A percentile compares a stretch with the other conserved stretches of the same genome.
Conservation (phyloP, 2,797 vertebrate genomes). For the Gymnoscopelus microlampas region DNA sequence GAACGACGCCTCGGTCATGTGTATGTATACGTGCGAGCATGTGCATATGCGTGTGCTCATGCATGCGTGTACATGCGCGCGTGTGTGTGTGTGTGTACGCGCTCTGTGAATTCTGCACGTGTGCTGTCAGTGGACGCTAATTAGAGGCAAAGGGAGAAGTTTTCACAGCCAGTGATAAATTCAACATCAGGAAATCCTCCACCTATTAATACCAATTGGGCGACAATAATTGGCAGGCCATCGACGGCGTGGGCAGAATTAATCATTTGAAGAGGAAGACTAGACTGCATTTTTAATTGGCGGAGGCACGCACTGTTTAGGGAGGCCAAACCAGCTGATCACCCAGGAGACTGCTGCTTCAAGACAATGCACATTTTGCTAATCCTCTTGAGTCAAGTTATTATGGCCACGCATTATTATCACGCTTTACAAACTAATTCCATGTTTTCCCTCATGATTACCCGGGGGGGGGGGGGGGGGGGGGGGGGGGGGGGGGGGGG, state of each 20-base stretch:
- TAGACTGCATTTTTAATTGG: constrained; percentile 83
- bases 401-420: constrained; percentile 85
- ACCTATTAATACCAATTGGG: constrained; percentile 82
- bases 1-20: constrained; percentile 6
- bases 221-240: constrained; percentile 81
- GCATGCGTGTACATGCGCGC: neutral
- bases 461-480: constrained; percentile 33
- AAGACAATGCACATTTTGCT: constrained; percentile 83
- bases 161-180: constrained; percentile 74
- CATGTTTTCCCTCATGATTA: constrained; percentile 84
- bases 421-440: constrained; percentile 85
- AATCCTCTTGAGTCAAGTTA: constrained; percentile 84
- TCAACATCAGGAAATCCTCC: constrained; percentile 76
- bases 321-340: constrained; percentile 81
- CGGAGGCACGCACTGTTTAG: constrained; percentile 81
- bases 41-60: constrained; percentile 17
- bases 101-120: constrained; percentile 18
- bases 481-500: constrained; percentile 34
- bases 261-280: constrained; percentile 79
- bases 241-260: constrained; percentile 78
- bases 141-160: constrained; percentile 71
- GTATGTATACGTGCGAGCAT: constrained; percentile 38
- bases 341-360: constrained; percentile 78
- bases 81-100: constrained; percentile 27
- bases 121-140: constrained; percentile 55